Evolutionary conservation across 1,140 invertebrate species (phyloP).

Genomic region (Apis cerana): DNA sequence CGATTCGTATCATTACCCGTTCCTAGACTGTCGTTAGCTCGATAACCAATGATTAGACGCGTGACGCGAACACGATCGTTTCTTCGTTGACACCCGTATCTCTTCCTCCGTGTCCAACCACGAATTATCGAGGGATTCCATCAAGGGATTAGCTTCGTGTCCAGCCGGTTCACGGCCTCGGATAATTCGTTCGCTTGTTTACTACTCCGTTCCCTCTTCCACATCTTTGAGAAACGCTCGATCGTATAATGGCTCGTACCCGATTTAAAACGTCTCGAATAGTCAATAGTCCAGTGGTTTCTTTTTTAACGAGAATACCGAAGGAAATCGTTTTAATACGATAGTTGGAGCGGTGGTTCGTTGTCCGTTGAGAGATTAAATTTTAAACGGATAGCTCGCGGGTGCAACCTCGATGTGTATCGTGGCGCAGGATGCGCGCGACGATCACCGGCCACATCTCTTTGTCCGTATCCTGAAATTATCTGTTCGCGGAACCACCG

Average conservation of each 20-base stretch:
- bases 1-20: conserved; percentile 57
- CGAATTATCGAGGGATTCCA: conserved; percentile 18
- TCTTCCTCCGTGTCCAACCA: not conserved
- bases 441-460: conserved; percentile 44
- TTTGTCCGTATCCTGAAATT: conserved; percentile 53
- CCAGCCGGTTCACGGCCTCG: not conserved
- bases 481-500: conserved; percentile 54
- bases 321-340: conserved; percentile 46
- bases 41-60: conserved; percentile 60
- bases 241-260: not conserved
- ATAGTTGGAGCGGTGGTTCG: conserved; percentile 16
- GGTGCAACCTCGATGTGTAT: conserved; percentile 25
- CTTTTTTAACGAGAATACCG: not conserved
- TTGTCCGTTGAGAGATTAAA: conserved; percentile 23
- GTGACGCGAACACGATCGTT: conserved; percentile 47
- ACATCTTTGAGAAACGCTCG: not conserved
- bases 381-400: conserved; percentile 26
- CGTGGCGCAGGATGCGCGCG: conserved; percentile 16
- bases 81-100: conserved; percentile 21
- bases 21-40: conserved; percentile 50
- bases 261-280: not conserved
- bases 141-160: not conserved
- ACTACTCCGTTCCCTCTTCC: not conserved
- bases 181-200: conserved; percentile 24
- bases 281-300: too few relatives aligned